Percentiles rank a stretch among this genome's conserved stretches.
These are phyloP conservation scores for Rhynchopsitta pachyrhyncha DNA, from an alignment of 2,113 vertebrate genomes.

Conservation along the genomic window DNA sequence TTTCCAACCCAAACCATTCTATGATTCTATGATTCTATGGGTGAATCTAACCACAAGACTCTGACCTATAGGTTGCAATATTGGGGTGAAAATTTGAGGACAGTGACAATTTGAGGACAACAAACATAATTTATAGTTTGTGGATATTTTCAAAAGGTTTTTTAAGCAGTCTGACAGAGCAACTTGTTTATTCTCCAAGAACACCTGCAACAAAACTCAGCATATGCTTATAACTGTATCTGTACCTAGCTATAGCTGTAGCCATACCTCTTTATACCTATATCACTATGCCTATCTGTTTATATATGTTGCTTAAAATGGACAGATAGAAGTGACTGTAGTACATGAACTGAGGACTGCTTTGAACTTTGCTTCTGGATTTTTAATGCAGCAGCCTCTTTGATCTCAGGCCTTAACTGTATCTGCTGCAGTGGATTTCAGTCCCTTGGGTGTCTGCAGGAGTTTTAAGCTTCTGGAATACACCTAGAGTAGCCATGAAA, in stretches of 20 bases:
- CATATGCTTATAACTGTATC: not conserved
- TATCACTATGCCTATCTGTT: not conserved
- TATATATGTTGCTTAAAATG: not conserved
- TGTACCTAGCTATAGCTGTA: not conserved
- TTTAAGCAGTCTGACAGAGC: not conserved
- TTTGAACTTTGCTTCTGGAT: not conserved
- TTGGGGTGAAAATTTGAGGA: not conserved
- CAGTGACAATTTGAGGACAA: fast-evolving
- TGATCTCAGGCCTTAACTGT: not conserved
- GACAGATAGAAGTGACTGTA: not conserved
- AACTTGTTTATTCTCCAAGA: not conserved
- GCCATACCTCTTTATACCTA: not conserved
- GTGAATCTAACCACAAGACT: not conserved
- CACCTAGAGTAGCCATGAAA: not conserved
- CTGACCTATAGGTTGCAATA: not conserved
- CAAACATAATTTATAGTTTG: not conserved
- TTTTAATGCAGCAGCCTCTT: not conserved
- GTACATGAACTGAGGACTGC: not conserved
- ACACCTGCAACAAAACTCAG: not conserved
- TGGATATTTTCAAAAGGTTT: not conserved
- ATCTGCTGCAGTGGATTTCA: not conserved
- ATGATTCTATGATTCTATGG: not conserved
- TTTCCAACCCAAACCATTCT: not conserved
- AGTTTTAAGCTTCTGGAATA: not conserved
- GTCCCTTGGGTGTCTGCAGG: not conserved